Percentiles rank a stretch among this genome's conserved stretches.
Conservation (phyloP, 2,797 vertebrate species). For the Poecilia wingei region DNA sequence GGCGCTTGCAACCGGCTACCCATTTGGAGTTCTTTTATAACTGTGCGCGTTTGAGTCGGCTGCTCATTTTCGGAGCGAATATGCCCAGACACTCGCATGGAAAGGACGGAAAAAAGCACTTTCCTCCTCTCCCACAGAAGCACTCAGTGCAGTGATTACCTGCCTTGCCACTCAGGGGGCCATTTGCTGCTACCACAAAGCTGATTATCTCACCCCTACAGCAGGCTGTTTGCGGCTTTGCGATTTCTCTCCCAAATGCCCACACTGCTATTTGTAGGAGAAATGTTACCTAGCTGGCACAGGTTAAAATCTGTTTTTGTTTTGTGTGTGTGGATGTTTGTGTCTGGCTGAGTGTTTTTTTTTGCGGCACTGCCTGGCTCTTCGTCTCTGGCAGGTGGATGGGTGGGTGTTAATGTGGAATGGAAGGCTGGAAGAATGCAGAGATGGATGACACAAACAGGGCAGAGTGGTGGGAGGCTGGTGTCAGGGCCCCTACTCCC, state of each 20-base stretch:
- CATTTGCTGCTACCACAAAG: conserved; percentile 75
- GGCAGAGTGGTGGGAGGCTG: conserved; percentile 75
- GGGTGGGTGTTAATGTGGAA: conserved; percentile 73
- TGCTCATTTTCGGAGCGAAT: conserved; percentile 52
- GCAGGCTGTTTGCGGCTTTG: conserved; percentile 72
- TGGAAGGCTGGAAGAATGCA: conserved; percentile 71
- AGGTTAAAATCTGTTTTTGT: conserved; percentile 70
- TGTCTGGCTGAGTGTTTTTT: conserved; percentile 52
- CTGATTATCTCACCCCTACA: conserved; percentile 76
- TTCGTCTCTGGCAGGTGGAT: conserved; percentile 50
- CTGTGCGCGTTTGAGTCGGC: conserved; percentile 30
- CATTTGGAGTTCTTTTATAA: conserved; percentile 34
- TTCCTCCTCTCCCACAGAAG: conserved; percentile 65
- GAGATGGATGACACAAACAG: conserved; percentile 77
- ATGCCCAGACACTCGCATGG: conserved; percentile 47
- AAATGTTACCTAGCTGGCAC: conserved; percentile 74
- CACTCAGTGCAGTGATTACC: conserved; percentile 74
- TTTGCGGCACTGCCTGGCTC: conserved; percentile 43
- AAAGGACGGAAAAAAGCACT: conserved; percentile 55
- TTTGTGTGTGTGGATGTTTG: conserved; percentile 70
- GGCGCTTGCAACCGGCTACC: conserved; percentile 12
- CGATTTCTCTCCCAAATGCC: conserved; percentile 78
- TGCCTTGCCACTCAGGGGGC: conserved; percentile 74
- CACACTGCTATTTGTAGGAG: conserved; percentile 81
- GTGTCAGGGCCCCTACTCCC: conserved; percentile 77